Base-by-base conservation (phyloP, 2,888 invertebrate species). In the Thera obeliscata region DNA sequence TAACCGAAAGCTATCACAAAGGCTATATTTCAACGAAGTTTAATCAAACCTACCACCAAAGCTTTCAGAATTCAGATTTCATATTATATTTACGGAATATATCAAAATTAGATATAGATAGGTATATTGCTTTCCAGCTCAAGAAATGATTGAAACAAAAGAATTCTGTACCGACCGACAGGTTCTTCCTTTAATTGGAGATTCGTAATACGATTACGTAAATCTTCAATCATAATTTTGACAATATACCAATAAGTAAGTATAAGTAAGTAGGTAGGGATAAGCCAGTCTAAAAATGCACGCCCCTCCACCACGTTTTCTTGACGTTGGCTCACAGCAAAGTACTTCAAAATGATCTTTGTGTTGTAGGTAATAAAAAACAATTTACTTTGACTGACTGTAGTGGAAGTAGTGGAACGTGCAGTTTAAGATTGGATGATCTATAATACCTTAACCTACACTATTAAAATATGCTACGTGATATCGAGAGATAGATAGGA, bases 131-230 rank as follows among this genome's bases (percentile, higher is more conserved):
- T 8, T 12, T 54, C 4, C 8, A 55, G 5, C 36, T 41, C 6
- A 22, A 62, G 48, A 38, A 49, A 12, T 61, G 11, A 61, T 61
- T 35, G n/a, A 46, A 46, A 54, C 33, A 61, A 54, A 46, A 33
- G 33, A 54, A 22, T 43, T 46, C 2, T 9, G 12, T 49, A 5
- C 12, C 4, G 12, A 49, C 8, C 5, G 49, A 49, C 49, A 12
- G 12, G 49, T 49, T 3, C 49, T 43, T 43, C 5, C 12, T 49
- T 12, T 49, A 49, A 49, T 49, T 49, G 49, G 49, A 49, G 12
- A 49, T 49, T 8, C 8, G 52, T 52, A 52, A 59, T 12, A 49
- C 6, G 52, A 59, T 49, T 36, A 12, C 9, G 9, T 50, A 52
- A 50, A 59, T 38, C 22, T 41, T 60, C 52, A 41, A 49, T 52